A percentile compares a stretch with the other conserved stretches of the same genome.
Evolutionary conservation across 2,888 invertebrate species (phyloP).

Genomic region (Pecten maximus): DNA sequence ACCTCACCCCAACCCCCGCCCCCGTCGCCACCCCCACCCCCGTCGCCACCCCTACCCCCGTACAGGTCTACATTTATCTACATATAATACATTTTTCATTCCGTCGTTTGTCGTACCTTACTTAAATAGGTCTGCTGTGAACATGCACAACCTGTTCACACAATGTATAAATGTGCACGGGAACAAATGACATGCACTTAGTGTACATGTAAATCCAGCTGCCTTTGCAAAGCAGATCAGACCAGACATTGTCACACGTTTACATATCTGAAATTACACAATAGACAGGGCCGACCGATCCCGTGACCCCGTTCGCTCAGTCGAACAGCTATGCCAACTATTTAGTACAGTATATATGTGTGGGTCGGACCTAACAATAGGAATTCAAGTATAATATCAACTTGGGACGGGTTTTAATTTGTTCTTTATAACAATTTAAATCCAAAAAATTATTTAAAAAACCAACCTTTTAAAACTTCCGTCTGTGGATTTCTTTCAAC

Average conservation of each 20-base stretch:
- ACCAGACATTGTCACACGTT: neutral
- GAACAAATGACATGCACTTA: neutral
- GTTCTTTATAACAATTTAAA: no score
- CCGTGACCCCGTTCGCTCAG: neutral
- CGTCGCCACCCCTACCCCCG: no score
- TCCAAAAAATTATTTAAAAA: no score
- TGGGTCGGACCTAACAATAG: conserved; percentile 5
- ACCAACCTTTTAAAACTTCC: no score
- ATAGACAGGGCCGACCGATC: neutral
- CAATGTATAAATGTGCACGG: neutral
- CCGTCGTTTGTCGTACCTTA: no score
- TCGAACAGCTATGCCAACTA: conserved; percentile 10
- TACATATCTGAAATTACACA: conserved; percentile 14
- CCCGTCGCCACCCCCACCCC: no score
- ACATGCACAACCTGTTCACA: neutral
- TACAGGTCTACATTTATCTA: no score
- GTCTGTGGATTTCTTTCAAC: no score
- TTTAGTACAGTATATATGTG: neutral
- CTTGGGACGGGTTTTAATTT: no score
- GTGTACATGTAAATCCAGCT: neutral
- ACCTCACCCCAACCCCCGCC: no score
- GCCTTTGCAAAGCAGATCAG: neutral
- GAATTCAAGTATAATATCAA: neutral
- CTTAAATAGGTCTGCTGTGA: neutral
- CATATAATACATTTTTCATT: no score